Base-by-base conservation (phyloP, 2,797 vertebrate genomes). In the Picus viridis region DNA sequence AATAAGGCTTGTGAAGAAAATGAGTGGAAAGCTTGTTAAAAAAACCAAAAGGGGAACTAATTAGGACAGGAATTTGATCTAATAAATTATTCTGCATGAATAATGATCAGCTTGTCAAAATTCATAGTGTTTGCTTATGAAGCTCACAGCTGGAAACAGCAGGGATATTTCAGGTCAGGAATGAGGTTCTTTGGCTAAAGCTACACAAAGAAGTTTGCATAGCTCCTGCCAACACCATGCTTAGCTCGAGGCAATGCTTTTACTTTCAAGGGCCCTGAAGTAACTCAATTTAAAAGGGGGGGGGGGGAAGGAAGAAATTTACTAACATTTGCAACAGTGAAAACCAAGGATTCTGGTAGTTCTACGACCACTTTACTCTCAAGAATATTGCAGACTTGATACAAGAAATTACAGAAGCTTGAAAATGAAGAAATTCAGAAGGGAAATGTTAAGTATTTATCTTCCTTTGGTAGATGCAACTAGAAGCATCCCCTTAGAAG, bases 101-200 rank as follows among this genome's bases (percentile, higher is more conserved):
- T 80, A 92, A 88, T 92, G 45, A 94, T 57, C 73, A 85, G 43
- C 76, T 83, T 93, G 92, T 94, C 95, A 95, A 94, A 93, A 92
- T 49, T 88, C 79, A 86, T 75, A 81, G 29, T 81, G 78, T 65
- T 86, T 76, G 43, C 23, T 95, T 75, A 59, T 32, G n/a, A 94
- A 89, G 49, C 69, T 84, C 93, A 86, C 95, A 95, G 91, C 63
- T 93, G 92, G 94, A 96, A 95, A 88, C 70, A 77, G 91, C 47
- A 88, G 72, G 88, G 83, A 91, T 92, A 92, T 93, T 95, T 93
- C 83, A 91, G 93, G 87, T 94, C 95, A 96, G 61, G 92, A 94
- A 83, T 5, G 0, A 94, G 54, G 79, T 85, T 96, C 72, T 92
- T 70, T 94, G 89, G 91, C 93, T 95, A 92, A 94, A 88, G 49